A percentile compares a stretch with the other conserved stretches of the same genome.
phyloP scores from a whole-genome alignment of 2,888 invertebrate species.

The Rotaria magnacalcarata region DNA sequence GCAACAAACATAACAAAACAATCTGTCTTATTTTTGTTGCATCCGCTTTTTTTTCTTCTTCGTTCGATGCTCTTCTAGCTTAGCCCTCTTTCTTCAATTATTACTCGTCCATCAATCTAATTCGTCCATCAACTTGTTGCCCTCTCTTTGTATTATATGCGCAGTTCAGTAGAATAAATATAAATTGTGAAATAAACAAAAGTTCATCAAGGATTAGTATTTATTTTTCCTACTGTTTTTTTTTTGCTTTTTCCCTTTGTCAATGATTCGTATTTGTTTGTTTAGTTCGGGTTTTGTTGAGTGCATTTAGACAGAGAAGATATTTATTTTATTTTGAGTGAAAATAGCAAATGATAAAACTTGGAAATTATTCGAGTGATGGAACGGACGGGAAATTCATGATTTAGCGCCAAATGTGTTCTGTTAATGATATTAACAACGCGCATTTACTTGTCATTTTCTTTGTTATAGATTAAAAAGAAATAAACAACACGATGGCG shows the following conservation, averaged over 20 bases:
- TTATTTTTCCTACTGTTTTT: neutral
- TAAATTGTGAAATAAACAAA: constrained; percentile 2
- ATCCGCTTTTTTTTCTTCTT: neutral
- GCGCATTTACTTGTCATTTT: neutral
- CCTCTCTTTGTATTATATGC: neutral
- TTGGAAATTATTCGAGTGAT: neutral
- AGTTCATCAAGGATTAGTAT: neutral
- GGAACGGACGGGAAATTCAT: neutral
- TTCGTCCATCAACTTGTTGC: constrained; percentile 4
- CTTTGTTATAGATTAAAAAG: neutral
- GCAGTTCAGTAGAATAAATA: neutral
- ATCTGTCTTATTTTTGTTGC: neutral
- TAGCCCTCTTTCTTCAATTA: neutral
- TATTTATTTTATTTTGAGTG: too few relatives aligned
- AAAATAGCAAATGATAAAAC: too few relatives aligned
- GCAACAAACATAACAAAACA: neutral
- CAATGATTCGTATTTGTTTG: neutral
- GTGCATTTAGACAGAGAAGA: neutral
- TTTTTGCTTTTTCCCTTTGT: neutral
- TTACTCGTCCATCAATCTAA: constrained; percentile 1
- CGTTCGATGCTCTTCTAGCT: neutral
- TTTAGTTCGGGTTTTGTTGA: neutral
- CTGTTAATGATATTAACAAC: neutral
- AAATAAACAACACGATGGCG: neutral
- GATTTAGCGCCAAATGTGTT: neutral